Percentiles rank a stretch among this genome's conserved stretches.
Evolutionary conservation across 2,888 invertebrate species (phyloP).

Genomic region (Himalopsyche kuldschensis): DNA sequence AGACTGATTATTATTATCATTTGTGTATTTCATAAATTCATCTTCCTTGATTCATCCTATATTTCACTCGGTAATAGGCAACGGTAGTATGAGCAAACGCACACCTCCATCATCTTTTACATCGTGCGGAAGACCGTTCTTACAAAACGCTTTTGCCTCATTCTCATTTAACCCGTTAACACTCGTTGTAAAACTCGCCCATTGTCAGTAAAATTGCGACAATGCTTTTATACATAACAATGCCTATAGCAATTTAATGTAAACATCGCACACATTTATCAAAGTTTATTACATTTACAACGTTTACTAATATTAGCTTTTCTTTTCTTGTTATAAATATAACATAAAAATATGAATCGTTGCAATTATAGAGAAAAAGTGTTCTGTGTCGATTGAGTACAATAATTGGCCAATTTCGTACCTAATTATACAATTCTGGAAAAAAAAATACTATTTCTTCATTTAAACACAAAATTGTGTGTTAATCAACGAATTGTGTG

Average conservation of each 20-base stretch:
- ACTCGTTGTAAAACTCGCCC: background rate
- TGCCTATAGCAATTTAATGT: background rate
- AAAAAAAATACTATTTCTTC: no score
- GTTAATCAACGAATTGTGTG: no score
- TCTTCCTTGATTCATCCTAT: background rate
- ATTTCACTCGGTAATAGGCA: background rate
- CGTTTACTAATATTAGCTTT: no score
- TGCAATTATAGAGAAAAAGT: no score
- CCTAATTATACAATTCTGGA: no score
- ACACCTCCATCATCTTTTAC: background rate
- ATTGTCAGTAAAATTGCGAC: background rate
- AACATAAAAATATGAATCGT: no score
- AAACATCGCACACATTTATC: background rate
- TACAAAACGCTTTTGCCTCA: background rate
- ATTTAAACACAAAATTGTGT: no score
- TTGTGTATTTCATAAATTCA: background rate
- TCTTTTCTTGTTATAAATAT: no score
- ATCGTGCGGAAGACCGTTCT: background rate
- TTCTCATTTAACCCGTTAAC: slow-evolving; percentile 1
- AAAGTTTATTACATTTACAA: background rate
- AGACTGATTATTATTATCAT: no score
- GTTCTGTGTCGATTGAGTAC: no score
- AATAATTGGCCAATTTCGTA: no score
- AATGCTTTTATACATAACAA: background rate
- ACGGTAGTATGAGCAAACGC: background rate